phyloP scores from a whole-genome alignment of 2,797 vertebrate genomes.

The Glossophaga mutica region DNA sequence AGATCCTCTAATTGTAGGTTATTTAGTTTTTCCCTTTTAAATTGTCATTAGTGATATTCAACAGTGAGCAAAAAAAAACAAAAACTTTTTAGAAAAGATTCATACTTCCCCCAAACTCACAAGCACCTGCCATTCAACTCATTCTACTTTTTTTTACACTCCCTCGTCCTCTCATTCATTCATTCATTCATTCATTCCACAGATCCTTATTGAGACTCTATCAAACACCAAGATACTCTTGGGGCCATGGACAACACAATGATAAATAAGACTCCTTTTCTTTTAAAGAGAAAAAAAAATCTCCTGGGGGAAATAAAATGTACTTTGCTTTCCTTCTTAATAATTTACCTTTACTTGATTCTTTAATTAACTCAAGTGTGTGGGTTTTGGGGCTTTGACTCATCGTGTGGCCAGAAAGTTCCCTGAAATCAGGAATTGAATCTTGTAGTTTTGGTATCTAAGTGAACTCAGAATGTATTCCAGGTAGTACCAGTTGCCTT shows the following conservation, averaged over 20 bases:
- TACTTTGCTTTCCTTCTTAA: conserved; percentile 47
- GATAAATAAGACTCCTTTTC: background rate
- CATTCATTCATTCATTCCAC: background rate
- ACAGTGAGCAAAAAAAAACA: background rate
- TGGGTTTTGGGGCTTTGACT: conserved; percentile 36
- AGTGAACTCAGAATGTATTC: background rate
- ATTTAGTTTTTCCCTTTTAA: background rate
- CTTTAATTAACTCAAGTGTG: conserved; percentile 35
- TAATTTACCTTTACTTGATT: conserved; percentile 45
- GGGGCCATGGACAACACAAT: background rate
- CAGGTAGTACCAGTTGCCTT: background rate
- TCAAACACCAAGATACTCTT: background rate
- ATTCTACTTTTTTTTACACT: background rate
- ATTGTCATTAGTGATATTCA: background rate
- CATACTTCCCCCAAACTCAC: background rate
- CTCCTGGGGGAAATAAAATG: conserved; percentile 18
- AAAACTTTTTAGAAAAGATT: background rate
- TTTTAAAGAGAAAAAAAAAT: conserved; percentile 8
- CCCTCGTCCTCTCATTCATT: background rate
- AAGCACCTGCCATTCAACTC: background rate
- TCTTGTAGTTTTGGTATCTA: background rate
- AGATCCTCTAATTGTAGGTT: background rate
- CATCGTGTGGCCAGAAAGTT: conserved; percentile 45
- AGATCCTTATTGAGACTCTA: background rate
- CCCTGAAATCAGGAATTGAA: conserved; percentile 53